Percentiles rank a stretch among this genome's conserved stretches.
Conservation (phyloP, 2,113 vertebrate species). For the Rutilus rutilus region DNA sequence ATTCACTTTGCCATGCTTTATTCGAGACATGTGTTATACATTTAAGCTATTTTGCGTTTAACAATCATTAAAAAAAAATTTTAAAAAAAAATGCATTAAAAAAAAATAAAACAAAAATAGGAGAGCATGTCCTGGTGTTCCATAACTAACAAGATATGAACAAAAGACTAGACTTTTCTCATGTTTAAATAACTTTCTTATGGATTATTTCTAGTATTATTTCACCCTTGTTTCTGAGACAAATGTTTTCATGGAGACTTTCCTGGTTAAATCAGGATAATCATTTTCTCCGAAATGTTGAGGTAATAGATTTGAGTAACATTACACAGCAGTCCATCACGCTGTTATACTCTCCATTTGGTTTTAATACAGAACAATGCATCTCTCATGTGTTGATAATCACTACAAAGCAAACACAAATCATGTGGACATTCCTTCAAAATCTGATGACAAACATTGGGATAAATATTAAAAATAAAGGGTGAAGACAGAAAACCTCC, state of each 20-base stretch:
- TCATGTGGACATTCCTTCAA: not conserved
- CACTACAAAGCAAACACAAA: not conserved
- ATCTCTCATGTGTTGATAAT: not conserved
- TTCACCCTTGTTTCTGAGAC: not conserved
- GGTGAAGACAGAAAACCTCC: not conserved
- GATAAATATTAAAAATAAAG: not conserved
- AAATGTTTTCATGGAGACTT: not conserved
- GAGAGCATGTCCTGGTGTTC: not conserved
- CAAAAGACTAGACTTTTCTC: not conserved
- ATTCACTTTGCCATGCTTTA: not conserved
- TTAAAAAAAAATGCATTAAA: not conserved
- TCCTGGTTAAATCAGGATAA: not conserved
- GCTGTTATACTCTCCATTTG: not conserved
- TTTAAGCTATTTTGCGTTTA: not conserved
- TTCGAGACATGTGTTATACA: not conserved
- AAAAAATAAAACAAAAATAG: not conserved
- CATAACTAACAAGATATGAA: too few relatives aligned
- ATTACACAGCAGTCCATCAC: not conserved
- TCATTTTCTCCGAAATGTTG: not conserved
- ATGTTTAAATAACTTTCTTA: not conserved
- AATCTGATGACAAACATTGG: not conserved
- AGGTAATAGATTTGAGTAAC: not conserved
- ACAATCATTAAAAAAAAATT: not conserved
- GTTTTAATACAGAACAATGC: slow-evolving; percentile 14
- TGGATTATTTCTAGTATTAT: too few relatives aligned